Conservation (phyloP, 2,113 vertebrate species). For the Syrrhaptes paradoxus region DNA sequence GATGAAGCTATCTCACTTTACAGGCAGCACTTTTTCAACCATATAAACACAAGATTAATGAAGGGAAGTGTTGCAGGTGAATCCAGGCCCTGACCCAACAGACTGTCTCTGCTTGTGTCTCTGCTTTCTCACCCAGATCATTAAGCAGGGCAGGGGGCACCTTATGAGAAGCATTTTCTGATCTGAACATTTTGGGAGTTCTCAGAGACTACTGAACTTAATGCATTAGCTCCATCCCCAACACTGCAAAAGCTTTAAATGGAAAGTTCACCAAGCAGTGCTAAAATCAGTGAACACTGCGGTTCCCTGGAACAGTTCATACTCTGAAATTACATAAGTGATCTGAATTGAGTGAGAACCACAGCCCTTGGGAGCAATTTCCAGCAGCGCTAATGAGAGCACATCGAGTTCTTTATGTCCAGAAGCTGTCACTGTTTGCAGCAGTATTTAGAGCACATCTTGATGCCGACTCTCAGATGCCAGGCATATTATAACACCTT, state of each 20-base stretch:
- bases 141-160: background rate
- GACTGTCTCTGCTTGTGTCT: background rate
- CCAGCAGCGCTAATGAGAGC: background rate
- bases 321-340: slow-evolving; percentile 20
- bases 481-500: background rate
- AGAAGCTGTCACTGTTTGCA: slow-evolving; percentile 9
- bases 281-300: background rate
- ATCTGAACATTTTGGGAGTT: background rate
- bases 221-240: background rate
- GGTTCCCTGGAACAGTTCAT: background rate
- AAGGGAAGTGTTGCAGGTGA: background rate
- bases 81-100: background rate
- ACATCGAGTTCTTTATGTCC: slow-evolving; percentile 7
- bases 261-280: background rate
- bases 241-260: background rate
- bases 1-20: background rate
- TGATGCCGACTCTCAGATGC: slow-evolving; percentile 31
- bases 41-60: slow-evolving; percentile 9
- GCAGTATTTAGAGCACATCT: background rate
- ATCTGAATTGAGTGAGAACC: slow-evolving; percentile 19
- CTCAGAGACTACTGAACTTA: background rate
- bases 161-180: background rate
- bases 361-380: slow-evolving; percentile 35
- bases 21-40: background rate
- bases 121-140: background rate